These are phyloP conservation scores for Oikopleura vanhoeffeni DNA, from an alignment of 23 tunicate genomes.

Conservation along the genomic window DNA sequence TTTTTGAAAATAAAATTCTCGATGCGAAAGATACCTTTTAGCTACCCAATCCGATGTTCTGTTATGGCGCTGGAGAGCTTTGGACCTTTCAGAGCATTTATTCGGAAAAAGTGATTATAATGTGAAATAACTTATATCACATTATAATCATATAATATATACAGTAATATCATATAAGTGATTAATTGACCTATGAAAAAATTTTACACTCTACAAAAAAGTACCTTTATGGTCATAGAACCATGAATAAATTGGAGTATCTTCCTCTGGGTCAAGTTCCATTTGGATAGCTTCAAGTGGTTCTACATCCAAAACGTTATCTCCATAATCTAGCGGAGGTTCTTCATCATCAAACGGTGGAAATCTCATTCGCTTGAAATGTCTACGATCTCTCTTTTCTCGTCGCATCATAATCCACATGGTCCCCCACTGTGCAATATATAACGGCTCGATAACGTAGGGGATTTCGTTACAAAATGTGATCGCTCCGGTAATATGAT, in stretches of 20 bases:
- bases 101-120: too few relatives aligned
- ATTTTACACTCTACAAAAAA: not conserved
- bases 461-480: constrained; percentile 91
- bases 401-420: constrained; percentile 99
- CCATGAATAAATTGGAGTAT: constrained; percentile 67
- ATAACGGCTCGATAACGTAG: constrained; percentile 86
- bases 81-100: too few relatives aligned
- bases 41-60: too few relatives aligned
- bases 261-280: constrained; percentile 94
- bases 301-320: constrained; percentile 88
- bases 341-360: constrained; percentile 99
- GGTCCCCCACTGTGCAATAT: constrained; percentile 98
- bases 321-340: constrained; percentile 96
- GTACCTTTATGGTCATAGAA: constrained; percentile 58
- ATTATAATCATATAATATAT: too few relatives aligned
- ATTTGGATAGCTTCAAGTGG: constrained; percentile 89
- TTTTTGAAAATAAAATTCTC: too few relatives aligned
- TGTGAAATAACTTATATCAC: too few relatives aligned
- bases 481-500: constrained; percentile 95
- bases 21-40: too few relatives aligned
- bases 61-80: too few relatives aligned
- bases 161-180: too few relatives aligned
- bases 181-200: too few relatives aligned
- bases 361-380: constrained; percentile 91
- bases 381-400: constrained; percentile 95